A percentile compares a stretch with the other conserved stretches of the same genome.
Conservation (phyloP, 1,140 invertebrate species). For the Microplitis mediator region DNA sequence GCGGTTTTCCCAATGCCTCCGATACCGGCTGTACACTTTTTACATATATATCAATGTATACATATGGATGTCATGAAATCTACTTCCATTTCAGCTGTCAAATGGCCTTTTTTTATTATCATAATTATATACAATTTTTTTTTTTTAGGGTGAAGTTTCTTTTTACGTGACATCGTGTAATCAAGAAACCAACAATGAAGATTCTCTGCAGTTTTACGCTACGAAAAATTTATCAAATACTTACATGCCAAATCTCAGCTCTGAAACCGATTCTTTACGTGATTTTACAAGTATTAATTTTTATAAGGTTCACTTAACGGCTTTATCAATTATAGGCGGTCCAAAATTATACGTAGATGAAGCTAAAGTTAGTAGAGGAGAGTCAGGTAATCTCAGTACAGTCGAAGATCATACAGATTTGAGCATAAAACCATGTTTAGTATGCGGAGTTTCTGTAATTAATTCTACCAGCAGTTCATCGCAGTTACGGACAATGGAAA, state of each 20-base stretch:
- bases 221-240: slow-evolving; percentile 45
- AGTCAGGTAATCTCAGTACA: slow-evolving; percentile 24
- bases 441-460: slow-evolving; percentile 57
- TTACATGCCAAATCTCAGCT: slow-evolving; percentile 47
- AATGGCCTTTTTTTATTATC: too few species aligned
- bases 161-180: slow-evolving; percentile 53
- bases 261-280: slow-evolving; percentile 48
- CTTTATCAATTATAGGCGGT: slow-evolving; percentile 62
- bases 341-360: slow-evolving; percentile 37
- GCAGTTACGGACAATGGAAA: slow-evolving; percentile 54
- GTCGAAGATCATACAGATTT: slow-evolving; percentile 32
- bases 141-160: slow-evolving; percentile 52
- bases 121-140: neutral
- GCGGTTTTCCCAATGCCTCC: too few species aligned
- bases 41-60: too few species aligned
- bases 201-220: slow-evolving; percentile 52
- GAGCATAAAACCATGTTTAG: slow-evolving; percentile 55
- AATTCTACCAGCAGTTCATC: slow-evolving; percentile 40
- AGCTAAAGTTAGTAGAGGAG: slow-evolving; percentile 32
- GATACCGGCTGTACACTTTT: too few species aligned
- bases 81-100: too few species aligned
- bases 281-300: slow-evolving; percentile 47
- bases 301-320: slow-evolving; percentile 56
- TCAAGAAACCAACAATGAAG: slow-evolving; percentile 54
- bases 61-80: too few species aligned